Evolutionary conservation across 2,797 vertebrate genomes (phyloP).

Genomic region (Arctocebus calabarensis): DNA sequence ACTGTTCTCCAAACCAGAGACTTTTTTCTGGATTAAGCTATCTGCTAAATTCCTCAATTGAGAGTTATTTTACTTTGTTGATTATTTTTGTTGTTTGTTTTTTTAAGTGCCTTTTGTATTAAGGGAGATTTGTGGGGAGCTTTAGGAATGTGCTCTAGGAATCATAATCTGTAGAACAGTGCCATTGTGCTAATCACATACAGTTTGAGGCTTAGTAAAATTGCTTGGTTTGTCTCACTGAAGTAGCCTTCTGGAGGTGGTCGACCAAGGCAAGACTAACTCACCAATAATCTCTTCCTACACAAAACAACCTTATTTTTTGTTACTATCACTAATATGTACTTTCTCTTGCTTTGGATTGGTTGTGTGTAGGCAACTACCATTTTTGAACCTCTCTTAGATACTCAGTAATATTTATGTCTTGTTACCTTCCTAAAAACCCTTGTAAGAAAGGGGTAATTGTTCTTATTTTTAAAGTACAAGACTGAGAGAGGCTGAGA

Average conservation of each 20-base stretch:
- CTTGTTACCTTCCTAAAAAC: conserved; percentile 36
- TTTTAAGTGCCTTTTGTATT: neutral
- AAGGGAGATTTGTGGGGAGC: neutral
- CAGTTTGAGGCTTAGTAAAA: neutral
- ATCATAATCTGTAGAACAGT: neutral
- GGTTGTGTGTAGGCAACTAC: neutral
- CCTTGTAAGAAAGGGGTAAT: conserved; percentile 20
- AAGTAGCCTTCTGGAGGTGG: neutral
- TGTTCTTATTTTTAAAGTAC: conserved; percentile 54
- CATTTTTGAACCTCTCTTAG: neutral
- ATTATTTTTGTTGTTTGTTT: neutral
- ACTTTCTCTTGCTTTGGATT: neutral
- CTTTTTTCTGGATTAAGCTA: conserved; percentile 5
- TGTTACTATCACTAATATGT: neutral
- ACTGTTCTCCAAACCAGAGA: neutral
- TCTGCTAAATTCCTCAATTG: neutral
- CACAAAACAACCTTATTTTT: conserved; percentile 1
- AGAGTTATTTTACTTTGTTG: conserved; percentile 3
- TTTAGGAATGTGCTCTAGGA: neutral
- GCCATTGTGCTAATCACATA: no score
- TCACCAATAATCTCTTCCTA: neutral
- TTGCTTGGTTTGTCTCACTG: neutral
- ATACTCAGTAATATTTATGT: neutral
- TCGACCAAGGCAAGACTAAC: neutral
- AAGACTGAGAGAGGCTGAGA: conserved; percentile 42